phyloP scores from a whole-genome alignment of 1,140 invertebrate species.

The Cydia pomonella region DNA sequence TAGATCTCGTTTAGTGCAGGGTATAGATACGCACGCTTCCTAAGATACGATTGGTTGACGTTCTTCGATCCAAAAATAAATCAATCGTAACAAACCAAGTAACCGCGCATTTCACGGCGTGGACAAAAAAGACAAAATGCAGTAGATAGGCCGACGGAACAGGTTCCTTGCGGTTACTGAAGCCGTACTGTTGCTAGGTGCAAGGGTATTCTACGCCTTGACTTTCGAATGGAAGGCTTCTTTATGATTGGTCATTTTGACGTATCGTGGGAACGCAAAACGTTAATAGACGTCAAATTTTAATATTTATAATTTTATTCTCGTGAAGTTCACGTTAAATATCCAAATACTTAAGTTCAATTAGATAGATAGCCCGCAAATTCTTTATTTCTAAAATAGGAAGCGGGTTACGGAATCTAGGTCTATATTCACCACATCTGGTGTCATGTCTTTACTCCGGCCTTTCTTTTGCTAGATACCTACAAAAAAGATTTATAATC shows the following conservation, averaged over 20 bases:
- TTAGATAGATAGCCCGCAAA: neutral
- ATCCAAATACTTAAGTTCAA: neutral
- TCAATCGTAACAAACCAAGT: constrained; percentile 30
- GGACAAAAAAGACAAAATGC: constrained; percentile 22
- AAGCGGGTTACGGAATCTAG: too few species aligned
- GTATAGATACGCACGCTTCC: neutral
- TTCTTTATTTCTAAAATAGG: too few species aligned
- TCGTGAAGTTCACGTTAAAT: too few species aligned
- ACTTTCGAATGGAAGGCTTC: constrained; percentile 5
- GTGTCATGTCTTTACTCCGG: too few species aligned
- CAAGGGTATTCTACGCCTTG: constrained; percentile 5
- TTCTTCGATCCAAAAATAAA: constrained; percentile 22
- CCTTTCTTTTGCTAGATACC: too few species aligned
- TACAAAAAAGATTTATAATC: too few species aligned
- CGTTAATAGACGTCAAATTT: neutral
- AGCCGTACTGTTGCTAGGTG: constrained; percentile 49
- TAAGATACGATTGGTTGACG: neutral
- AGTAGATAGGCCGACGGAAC: constrained; percentile 26
- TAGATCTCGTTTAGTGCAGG: neutral
- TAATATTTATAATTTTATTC: neutral
- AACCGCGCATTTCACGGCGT: constrained; percentile 33
- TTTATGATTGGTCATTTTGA: constrained; percentile 26
- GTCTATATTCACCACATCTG: too few species aligned
- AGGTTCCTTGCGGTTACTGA: constrained; percentile 56
- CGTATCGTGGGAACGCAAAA: neutral